These are phyloP conservation scores for Cyclina sinensis DNA, from an alignment of 1,140 invertebrate genomes.

Conservation along the genomic window DNA sequence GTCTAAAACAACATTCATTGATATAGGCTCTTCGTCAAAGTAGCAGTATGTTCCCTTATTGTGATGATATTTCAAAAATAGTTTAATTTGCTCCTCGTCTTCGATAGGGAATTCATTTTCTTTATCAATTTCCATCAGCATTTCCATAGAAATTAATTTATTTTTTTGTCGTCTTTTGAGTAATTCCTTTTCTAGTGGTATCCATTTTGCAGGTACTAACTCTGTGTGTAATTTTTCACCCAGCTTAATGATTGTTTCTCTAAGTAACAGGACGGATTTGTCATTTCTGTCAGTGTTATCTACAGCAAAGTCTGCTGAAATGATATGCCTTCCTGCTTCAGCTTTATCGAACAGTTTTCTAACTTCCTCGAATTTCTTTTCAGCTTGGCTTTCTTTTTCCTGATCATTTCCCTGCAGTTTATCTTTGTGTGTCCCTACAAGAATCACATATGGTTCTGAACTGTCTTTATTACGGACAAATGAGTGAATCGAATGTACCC, in stretches of 20 bases:
- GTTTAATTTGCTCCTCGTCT: neutral
- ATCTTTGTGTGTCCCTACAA: slow-evolving; percentile 25
- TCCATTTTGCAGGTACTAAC: neutral
- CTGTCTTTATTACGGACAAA: neutral
- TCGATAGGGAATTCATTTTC: neutral
- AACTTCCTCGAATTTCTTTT: neutral
- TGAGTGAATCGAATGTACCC: neutral
- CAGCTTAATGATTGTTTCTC: neutral
- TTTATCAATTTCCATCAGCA: neutral
- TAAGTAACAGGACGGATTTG: neutral
- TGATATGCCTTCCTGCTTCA: neutral
- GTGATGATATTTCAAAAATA: slow-evolving; percentile 20
- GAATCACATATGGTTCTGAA: neutral
- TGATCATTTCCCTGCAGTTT: neutral
- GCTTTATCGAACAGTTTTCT: neutral
- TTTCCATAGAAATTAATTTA: neutral
- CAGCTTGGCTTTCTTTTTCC: neutral
- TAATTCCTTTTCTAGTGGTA: neutral
- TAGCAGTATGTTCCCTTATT: neutral
- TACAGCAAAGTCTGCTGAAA: neutral
- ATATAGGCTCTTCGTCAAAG: neutral
- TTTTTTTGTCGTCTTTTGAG: neutral
- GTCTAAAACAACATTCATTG: neutral
- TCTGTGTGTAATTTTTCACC: neutral
- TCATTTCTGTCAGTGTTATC: neutral